Percentiles rank a stretch among this genome's conserved stretches.
phyloP scores from a whole-genome alignment of 2,113 vertebrate species.

The Aramus guarauna region DNA sequence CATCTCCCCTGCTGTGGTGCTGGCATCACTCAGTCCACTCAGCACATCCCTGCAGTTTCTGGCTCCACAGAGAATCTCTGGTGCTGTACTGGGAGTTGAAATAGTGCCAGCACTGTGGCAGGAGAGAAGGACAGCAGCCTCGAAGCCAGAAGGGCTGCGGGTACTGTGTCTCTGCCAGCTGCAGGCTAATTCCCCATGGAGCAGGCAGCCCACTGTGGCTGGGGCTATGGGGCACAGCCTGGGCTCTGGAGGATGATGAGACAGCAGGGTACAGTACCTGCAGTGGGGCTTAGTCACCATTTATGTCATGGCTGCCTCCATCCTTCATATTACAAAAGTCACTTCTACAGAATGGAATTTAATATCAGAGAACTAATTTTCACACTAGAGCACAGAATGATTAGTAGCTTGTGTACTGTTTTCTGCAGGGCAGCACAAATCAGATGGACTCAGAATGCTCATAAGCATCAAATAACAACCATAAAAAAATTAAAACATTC shows the following conservation, averaged over 20 bases:
- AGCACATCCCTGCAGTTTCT: neutral
- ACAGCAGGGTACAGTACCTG: neutral
- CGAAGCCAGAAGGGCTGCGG: neutral
- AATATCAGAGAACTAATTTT: neutral
- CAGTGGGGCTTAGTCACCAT: neutral
- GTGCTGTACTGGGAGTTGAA: neutral
- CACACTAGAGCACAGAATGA: neutral
- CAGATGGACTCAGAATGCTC: neutral
- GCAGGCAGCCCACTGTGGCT: neutral
- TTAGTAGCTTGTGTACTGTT: neutral
- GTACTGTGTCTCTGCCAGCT: neutral
- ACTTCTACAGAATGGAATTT: neutral
- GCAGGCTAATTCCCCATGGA: neutral
- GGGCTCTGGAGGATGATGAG: fast-evolving
- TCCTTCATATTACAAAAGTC: neutral
- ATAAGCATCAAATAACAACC: neutral
- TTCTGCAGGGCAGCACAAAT: neutral
- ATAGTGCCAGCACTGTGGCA: neutral
- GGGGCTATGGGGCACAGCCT: neutral
- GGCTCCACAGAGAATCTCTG: neutral
- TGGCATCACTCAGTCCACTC: neutral
- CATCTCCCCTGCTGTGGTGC: neutral
- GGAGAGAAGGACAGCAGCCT: neutral
- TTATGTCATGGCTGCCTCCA: neutral
- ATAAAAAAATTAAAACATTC: neutral